Percentiles rank a stretch among this genome's conserved stretches.
Conservation (phyloP, 2,888 invertebrate genomes). For the Drosophila paranaensis region DNA sequence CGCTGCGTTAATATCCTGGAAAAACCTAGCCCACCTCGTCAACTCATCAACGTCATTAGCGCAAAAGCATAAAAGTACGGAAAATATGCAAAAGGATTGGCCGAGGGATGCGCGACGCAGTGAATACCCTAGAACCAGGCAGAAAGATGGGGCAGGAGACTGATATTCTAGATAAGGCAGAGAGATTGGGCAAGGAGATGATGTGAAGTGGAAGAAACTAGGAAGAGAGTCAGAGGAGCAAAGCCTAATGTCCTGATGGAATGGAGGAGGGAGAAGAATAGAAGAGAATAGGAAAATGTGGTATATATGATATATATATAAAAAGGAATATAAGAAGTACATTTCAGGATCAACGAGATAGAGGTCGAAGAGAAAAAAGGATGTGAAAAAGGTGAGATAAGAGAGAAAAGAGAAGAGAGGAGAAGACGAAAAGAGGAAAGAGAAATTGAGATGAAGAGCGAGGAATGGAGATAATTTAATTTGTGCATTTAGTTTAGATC, state of each 20-base stretch:
- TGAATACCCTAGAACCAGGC: conserved; percentile 40
- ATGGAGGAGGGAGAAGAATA: not conserved
- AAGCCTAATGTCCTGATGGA: not conserved
- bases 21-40: conserved; percentile 79
- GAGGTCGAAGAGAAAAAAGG: not conserved
- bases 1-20: conserved; percentile 79
- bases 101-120: conserved; percentile 14
- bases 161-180: too few species aligned
- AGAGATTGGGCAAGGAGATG: not conserved
- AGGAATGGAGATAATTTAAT: too few species aligned
- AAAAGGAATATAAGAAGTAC: too few species aligned
- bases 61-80: conserved; percentile 49
- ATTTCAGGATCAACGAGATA: too few species aligned
- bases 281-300: not conserved
- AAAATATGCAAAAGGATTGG: conserved; percentile 18
- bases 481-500: too few species aligned
- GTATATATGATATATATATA: too few species aligned
- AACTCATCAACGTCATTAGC: conserved; percentile 81
- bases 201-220: not conserved
- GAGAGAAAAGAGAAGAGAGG: too few species aligned
- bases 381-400: not conserved
- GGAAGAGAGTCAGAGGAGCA: too few species aligned
- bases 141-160: not conserved
- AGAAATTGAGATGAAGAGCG: too few species aligned
- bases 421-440: not conserved